Base-by-base conservation (phyloP, 2,113 vertebrate genomes). In the Salvelinus fontinalis region DNA sequence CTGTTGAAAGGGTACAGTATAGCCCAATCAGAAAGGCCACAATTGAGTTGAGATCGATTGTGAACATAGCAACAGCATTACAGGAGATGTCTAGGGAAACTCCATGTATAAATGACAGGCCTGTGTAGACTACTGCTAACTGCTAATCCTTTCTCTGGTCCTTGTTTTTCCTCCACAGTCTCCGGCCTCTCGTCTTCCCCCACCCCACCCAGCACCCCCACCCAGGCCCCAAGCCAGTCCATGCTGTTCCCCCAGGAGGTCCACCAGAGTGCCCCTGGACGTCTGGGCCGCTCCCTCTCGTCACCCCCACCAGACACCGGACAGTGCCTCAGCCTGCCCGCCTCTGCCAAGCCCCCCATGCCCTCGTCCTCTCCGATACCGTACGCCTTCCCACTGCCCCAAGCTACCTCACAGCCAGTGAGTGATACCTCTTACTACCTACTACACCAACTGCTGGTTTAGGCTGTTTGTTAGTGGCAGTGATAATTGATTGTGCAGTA, bases 151-250 rank as follows among this genome's bases (percentile, higher is more conserved):
- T 71, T 75, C 75, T 20, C 74, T 48, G 4, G 71, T 12, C 48
- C 5, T 73, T 72, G 60, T 84, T 75, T 85, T 39, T 70, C 74
- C 31, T 71, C 74, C 75, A 27, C 91, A 97, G 96, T 95, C 75
- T 96, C 96, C 31, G 96, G 96, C 75, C 92, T 95, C 79, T 95
- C 95, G 3, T 54, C 51, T 18, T 54, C 51, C 51, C 51, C 51
- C 22, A 97, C 97, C 44, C 95, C 96, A 57, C 97, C 97, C 12
- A 92, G 93, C 8, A 98, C 97, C 7, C 97, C 97, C 44, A 96
- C 95, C 67, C 96, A 96, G 91, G 94, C 91, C 80, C 89, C 89
- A 91, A 96, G 95, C 91, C 95, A 96, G 67, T 94, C 94, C 24
- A 82, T 93, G 39, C 39, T 44, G 0, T 97, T 99, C 85, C 93